phyloP scores from a whole-genome alignment of 2,113 vertebrate species.

The Pygoscelis adeliae region DNA sequence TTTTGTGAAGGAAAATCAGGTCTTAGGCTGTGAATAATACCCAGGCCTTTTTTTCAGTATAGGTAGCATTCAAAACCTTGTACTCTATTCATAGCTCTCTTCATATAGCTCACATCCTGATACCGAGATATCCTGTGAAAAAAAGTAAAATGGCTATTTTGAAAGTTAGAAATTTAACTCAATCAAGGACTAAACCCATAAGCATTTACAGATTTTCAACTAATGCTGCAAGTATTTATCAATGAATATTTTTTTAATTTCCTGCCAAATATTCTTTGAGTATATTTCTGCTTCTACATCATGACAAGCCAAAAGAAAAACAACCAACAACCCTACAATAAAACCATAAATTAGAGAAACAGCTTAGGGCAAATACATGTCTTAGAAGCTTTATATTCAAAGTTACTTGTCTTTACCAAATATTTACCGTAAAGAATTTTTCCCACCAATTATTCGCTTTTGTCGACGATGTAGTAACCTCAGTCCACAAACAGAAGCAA shows the following conservation, averaged over 20 bases:
- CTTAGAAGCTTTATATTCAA: neutral
- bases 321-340: neutral
- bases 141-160: neutral
- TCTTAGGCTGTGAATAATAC: neutral
- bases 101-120: neutral
- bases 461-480: constrained; percentile 87
- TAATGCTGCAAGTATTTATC: neutral
- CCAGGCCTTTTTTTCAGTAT: neutral
- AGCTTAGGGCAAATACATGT: neutral
- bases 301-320: neutral
- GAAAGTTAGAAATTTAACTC: neutral
- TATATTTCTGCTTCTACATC: neutral
- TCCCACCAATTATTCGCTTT: constrained; percentile 94
- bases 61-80: neutral
- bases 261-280: neutral
- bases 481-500: constrained; percentile 85
- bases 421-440: constrained; percentile 93
- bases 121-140: neutral
- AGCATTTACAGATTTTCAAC: neutral
- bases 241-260: neutral
- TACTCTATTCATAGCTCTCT: neutral
- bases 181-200: neutral
- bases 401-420: neutral
- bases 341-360: neutral
- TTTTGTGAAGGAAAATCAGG: neutral